Conservation (phyloP, 1,140 invertebrate species). For the Papilio helenus region DNA sequence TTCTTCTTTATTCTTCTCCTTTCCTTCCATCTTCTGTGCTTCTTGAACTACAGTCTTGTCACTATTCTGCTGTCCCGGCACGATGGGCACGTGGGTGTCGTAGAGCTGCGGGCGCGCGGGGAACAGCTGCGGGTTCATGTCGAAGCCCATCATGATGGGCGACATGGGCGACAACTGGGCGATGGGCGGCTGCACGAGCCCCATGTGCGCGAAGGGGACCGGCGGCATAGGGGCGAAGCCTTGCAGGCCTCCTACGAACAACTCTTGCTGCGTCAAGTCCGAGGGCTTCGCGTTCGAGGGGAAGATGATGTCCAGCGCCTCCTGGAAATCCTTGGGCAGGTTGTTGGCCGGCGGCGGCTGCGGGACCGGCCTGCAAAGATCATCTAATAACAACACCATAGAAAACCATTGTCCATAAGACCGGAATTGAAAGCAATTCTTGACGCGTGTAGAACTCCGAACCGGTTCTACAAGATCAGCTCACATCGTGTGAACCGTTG, state of each 20-base stretch:
- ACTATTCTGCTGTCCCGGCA: slow-evolving; percentile 43
- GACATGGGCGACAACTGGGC: slow-evolving; percentile 46
- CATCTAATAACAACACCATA: too few relatives aligned
- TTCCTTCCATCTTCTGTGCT: neutral
- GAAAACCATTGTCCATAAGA: neutral
- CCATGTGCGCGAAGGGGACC: slow-evolving; percentile 56
- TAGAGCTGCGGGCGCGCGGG: slow-evolving; percentile 61
- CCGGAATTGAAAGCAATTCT: neutral
- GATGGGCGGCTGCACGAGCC: slow-evolving; percentile 59
- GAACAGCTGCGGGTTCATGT: slow-evolving; percentile 61
- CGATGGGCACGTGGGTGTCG: slow-evolving; percentile 66
- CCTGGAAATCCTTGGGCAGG: slow-evolving; percentile 85
- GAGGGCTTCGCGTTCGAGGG: slow-evolving; percentile 75
- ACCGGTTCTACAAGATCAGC: too few relatives aligned
- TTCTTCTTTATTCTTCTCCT: slow-evolving; percentile 75
- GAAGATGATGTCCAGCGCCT: slow-evolving; percentile 89
- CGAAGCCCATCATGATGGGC: slow-evolving; percentile 73
- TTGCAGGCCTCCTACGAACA: slow-evolving; percentile 56
- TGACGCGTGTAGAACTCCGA: too few relatives aligned
- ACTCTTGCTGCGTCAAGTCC: slow-evolving; percentile 56
- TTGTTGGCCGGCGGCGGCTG: slow-evolving; percentile 44
- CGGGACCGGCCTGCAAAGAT: slow-evolving; percentile 40
- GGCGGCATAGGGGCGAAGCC: slow-evolving; percentile 56
- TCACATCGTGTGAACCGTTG: too few relatives aligned
- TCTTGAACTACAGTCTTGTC: slow-evolving; percentile 31